These are phyloP conservation scores for Uria aalge DNA, from an alignment of 2,113 vertebrate genomes.

Conservation along the genomic window DNA sequence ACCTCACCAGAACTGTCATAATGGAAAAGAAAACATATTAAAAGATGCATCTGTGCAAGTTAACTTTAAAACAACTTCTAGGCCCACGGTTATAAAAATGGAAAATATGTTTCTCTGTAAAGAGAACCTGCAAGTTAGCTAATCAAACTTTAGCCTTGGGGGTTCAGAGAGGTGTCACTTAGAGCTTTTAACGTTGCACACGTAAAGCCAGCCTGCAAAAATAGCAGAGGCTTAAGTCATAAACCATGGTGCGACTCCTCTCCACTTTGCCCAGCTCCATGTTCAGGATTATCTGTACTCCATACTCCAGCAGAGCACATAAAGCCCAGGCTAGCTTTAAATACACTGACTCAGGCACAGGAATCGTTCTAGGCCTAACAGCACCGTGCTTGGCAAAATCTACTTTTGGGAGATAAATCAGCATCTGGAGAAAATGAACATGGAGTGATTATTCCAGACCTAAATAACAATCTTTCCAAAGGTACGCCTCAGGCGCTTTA, in stretches of 20 bases:
- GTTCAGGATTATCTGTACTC: not conserved
- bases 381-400: not conserved
- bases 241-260: not conserved
- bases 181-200: not conserved
- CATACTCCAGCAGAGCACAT: not conserved
- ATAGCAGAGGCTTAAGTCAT: not conserved
- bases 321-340: not conserved
- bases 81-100: not conserved
- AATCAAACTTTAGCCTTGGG: not conserved
- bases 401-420: not conserved
- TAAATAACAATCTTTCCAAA: not conserved
- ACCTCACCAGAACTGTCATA: not conserved
- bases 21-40: slow-evolving; percentile 26
- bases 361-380: not conserved
- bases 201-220: not conserved
- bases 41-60: not conserved
- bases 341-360: not conserved
- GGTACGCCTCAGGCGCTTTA: not conserved
- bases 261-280: not conserved
- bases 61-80: not conserved
- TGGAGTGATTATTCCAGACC: not conserved
- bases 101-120: not conserved
- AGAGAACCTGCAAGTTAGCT: not conserved
- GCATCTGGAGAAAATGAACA: not conserved
- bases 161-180: not conserved